Conservation (phyloP, 2,888 invertebrate genomes). For the Pyrocoelia pectoralis region DNA sequence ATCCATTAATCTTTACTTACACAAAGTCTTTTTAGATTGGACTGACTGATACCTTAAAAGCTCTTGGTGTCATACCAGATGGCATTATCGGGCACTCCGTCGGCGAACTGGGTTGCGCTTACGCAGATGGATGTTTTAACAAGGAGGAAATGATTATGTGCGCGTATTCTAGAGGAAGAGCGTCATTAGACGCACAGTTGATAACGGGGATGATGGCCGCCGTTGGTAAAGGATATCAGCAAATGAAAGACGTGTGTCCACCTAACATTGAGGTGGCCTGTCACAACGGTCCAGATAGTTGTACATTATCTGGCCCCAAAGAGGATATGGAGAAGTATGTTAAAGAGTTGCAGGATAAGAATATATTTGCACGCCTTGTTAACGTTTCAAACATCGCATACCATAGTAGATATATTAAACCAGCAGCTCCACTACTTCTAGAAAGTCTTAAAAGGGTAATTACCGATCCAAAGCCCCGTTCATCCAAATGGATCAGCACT, state of each 20-base stretch:
- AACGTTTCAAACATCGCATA: slow-evolving; percentile 90
- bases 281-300: slow-evolving; percentile 79
- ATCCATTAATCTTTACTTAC: too few relatives aligned
- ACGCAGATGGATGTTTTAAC: slow-evolving; percentile 91
- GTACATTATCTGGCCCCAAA: slow-evolving; percentile 80
- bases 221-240: slow-evolving; percentile 57
- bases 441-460: slow-evolving; percentile 60
- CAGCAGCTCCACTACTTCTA: slow-evolving; percentile 58
- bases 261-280: slow-evolving; percentile 78
- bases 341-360: slow-evolving; percentile 67
- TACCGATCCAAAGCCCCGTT: slow-evolving; percentile 62
- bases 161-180: slow-evolving; percentile 83
- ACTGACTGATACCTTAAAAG: slow-evolving; percentile 65
- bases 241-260: slow-evolving; percentile 72
- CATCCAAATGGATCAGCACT: slow-evolving; percentile 71
- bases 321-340: slow-evolving; percentile 69
- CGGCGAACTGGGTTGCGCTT: slow-evolving; percentile 94
- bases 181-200: slow-evolving; percentile 74
- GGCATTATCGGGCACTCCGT: slow-evolving; percentile 89
- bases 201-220: slow-evolving; percentile 89
- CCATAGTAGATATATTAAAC: slow-evolving; percentile 81
- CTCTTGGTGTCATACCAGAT: slow-evolving; percentile 71
- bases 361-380: slow-evolving; percentile 83
- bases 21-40: slow-evolving; percentile 54
- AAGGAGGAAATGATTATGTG: slow-evolving; percentile 85